Evolutionary conservation across 2,888 invertebrate species (phyloP).

Genomic region (Selenia dentaria): DNA sequence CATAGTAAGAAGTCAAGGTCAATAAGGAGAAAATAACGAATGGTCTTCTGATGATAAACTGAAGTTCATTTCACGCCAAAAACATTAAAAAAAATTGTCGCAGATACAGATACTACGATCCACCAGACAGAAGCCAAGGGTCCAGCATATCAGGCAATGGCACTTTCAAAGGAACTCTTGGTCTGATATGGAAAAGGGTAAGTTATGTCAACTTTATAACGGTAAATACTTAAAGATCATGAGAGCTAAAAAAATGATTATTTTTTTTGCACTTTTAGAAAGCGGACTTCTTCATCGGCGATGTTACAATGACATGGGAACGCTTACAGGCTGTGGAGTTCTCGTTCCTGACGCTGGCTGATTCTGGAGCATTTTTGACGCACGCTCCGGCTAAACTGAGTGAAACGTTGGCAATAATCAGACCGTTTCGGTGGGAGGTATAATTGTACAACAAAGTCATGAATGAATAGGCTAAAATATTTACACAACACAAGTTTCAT

Average conservation of each 20-base stretch:
- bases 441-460: constrained; percentile 27
- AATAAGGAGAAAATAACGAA: no score
- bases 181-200: constrained; percentile 88
- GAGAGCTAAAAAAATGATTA: no score
- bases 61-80: no score
- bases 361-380: constrained; percentile 91
- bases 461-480: no score
- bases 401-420: constrained; percentile 89
- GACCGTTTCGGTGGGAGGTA: constrained; percentile 90
- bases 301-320: constrained; percentile 90
- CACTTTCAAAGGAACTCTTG: constrained; percentile 89
- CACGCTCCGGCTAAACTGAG: constrained; percentile 90
- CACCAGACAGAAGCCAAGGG: constrained; percentile 89
- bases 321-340: constrained; percentile 89
- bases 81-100: no score
- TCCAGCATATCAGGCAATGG: constrained; percentile 86
- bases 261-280: constrained; percentile 55
- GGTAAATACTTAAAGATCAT: no score
- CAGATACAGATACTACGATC: constrained; percentile 89
- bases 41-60: no score
- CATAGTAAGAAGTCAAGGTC: no score
- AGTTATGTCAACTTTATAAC: constrained; percentile 24
- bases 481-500: no score
- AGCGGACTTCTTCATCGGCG: constrained; percentile 90
- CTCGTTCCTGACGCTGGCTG: constrained; percentile 90